These are phyloP conservation scores for Tenthredo notha DNA, from an alignment of 2,888 invertebrate genomes.

Conservation along the genomic window DNA sequence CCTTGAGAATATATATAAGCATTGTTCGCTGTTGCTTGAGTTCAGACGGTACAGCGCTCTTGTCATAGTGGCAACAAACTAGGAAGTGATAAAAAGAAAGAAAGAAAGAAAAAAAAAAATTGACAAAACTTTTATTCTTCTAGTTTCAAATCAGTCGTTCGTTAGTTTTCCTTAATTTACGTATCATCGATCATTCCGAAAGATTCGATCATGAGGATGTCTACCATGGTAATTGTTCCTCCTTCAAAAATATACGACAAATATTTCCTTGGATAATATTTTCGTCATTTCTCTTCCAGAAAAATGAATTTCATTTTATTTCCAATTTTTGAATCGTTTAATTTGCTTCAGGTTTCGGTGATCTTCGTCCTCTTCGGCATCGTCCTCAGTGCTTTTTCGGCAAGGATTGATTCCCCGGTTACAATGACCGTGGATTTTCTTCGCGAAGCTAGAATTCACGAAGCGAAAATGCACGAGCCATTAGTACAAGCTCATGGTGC, in stretches of 20 bases:
- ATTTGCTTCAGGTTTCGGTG: background rate
- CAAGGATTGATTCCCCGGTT: background rate
- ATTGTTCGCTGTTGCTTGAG: conserved; percentile 63
- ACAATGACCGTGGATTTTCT: background rate
- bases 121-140: background rate
- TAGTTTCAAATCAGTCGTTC: background rate
- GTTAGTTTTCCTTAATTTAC: background rate
- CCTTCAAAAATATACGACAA: background rate
- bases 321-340: background rate
- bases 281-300: background rate
- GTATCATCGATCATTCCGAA: background rate
- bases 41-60: conserved; percentile 57
- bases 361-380: background rate
- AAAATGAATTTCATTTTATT: background rate
- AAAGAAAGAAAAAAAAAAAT: no score
- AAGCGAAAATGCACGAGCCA: background rate
- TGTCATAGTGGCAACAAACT: conserved; percentile 1
- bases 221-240: background rate
- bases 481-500: background rate
- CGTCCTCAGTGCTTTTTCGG: background rate
- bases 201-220: background rate
- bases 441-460: background rate
- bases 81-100: background rate
- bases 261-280: background rate
- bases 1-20: conserved; percentile 69